Base-by-base conservation (phyloP, 2,888 invertebrate genomes). In the Timandra comae region DNA sequence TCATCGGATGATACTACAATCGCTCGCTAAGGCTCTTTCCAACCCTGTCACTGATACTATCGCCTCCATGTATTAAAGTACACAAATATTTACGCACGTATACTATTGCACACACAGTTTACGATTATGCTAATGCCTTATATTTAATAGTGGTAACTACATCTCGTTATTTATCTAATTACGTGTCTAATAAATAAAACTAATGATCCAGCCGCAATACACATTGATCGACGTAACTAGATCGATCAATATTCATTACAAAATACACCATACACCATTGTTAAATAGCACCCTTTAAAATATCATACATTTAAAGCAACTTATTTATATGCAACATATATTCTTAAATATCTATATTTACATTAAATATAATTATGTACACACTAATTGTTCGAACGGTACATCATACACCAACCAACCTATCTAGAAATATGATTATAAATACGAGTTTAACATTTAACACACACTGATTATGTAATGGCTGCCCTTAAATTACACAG, bases 211-310 rank as follows among this genome's bases (percentile, higher is more conserved):
- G 51, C 54, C 55, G 52, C 53, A 53, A 49, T 56, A 16, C 16
- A 5, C 16, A 16, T 16, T 6, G 16, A 16, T 16, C 6, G 4
- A 5, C 16, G n/a, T 16, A 16, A 24, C 9, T 24, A 24, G 11
- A 24, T 22, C 22, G 22, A 22, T 10, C 23, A 23, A 23, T 11
- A 45, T 49, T 57, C 51, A 40, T 48, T 60, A 58, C 49, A 56
- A 66, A 58, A 56, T 69, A 67, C 56, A 82, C 81, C 82, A 53
- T 70, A 70, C 76, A 81, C 80, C 82, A 65, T 71, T 66, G 50
- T 72, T 76, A 77, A 78, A 80, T 84, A 84, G 84, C 84, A 84
- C 84, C 84, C 82, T 76, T 82, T 65, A 73, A 63, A 75, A 76
- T 78, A 78, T 71, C 65, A 64, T 75, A 81, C 75, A 76, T 59